Base-by-base conservation (phyloP, 2,797 vertebrate species). In the Rhynchonycteris naso region DNA sequence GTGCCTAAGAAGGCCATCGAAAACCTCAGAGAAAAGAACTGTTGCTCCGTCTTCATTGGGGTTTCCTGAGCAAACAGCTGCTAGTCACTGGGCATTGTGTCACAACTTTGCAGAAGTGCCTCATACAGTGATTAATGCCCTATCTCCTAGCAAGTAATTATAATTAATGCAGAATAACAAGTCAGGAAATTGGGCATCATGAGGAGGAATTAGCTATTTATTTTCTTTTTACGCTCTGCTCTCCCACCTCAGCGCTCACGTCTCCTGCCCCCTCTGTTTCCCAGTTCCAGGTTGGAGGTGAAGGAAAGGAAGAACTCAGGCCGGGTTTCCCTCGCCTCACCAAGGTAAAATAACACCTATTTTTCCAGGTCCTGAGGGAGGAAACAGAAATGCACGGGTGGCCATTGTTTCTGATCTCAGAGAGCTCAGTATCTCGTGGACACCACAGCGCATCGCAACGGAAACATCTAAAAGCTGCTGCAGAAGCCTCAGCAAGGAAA, bases 101-200 rank as follows among this genome's bases (percentile, higher is more conserved):
- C 83, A 91, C 96, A 94, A 91, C 97, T 98, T 98, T 95, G 93
- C 63, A 97, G 98, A 97, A 97, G 96, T 97, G 96, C 97, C 96
- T 97, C 38, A 96, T 76, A 1, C 12, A 15, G 97, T 98, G 98
- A 98, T 98, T 98, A 98, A 99, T 98, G 97, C 96, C 97, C 97
- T 97, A 96, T 98, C 97, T 98, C 97, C 98, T 97, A 96, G 96
- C 97, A 98, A 98, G 98, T 98, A 98, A 99, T 98, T 98, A 98
- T 98, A 98, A 99, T 98, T 98, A 99, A 99, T 99, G 98, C 97
- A 96, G 97, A 98, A 98, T 98, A 98, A 98, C 98, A 98, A 98
- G 98, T 98, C 98, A 98, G 98, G 98, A 99, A 98, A 98, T 98
- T 97, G 97, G 98, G 97, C 98, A 98, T 98, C 98, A 98, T 98